Conservation (phyloP, 2,797 vertebrate species). For the Orestias chungarensis region DNA sequence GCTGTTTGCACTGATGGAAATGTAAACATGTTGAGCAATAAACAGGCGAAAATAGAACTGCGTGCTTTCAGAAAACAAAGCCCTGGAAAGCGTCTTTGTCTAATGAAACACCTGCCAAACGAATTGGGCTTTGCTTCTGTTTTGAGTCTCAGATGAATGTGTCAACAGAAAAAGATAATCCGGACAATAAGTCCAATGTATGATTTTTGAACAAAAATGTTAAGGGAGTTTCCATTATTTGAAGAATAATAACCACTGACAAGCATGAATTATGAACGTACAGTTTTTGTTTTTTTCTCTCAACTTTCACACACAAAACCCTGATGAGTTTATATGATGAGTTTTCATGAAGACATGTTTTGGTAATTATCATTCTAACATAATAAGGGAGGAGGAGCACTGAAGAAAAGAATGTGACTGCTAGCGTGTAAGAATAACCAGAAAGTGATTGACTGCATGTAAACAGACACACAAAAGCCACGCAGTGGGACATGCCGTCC, state of each 20-base stretch:
- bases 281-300: no score
- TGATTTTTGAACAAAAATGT: neutral
- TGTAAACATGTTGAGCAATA: conserved; percentile 26
- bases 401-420: conserved; percentile 4
- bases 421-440: conserved; percentile 17
- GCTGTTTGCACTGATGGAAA: conserved; percentile 17
- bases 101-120: conserved; percentile 1
- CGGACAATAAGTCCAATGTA: conserved; percentile 10
- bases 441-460: conserved; percentile 42
- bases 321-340: neutral
- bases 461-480: conserved; percentile 58
- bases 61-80: conserved; percentile 8
- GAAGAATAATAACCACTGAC: neutral
- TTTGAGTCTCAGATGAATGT: neutral
- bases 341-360: neutral
- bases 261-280: conserved; percentile 30
- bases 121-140: neutral
- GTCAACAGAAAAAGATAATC: neutral
- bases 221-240: neutral
- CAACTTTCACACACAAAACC: neutral
- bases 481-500: conserved; percentile 58
- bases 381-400: neutral
- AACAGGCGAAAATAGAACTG: conserved; percentile 8
- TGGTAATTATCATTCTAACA: neutral
- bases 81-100: neutral